These are phyloP conservation scores for Xanthia icteritia DNA, from an alignment of 2,888 invertebrate species.

Conservation along the genomic window DNA sequence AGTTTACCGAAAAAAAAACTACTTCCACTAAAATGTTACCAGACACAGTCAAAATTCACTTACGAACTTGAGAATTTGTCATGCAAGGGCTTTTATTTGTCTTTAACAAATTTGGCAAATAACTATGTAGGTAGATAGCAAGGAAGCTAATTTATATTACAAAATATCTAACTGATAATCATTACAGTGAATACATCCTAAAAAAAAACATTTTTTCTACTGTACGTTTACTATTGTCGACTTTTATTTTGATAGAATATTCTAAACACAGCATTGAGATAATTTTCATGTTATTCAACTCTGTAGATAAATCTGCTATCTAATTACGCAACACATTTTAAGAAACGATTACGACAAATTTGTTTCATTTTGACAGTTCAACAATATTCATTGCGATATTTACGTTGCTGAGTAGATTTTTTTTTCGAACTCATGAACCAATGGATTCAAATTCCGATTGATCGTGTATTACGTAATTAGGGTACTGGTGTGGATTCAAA, in stretches of 20 bases:
- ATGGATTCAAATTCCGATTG: too few relatives aligned
- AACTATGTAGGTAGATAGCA: neutral
- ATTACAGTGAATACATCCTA: neutral
- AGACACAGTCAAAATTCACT: neutral
- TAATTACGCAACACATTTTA: too few relatives aligned
- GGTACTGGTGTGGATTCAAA: neutral
- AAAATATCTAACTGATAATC: neutral
- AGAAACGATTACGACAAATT: too few relatives aligned
- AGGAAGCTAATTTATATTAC: too few relatives aligned
- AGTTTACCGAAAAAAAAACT: neutral
- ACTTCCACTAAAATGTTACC: neutral
- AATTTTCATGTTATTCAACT: neutral
- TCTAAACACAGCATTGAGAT: neutral
- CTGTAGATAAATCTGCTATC: neutral
- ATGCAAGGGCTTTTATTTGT: neutral
- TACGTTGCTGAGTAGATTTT: too few relatives aligned
- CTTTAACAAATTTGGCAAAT: neutral
- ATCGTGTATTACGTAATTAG: too few relatives aligned
- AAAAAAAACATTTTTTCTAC: neutral
- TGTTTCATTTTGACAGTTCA: too few relatives aligned
- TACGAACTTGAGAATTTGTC: neutral
- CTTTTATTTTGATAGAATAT: neutral
- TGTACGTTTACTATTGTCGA: neutral
- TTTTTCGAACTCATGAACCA: too few relatives aligned
- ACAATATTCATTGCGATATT: too few relatives aligned